Conservation (phyloP, 2,113 vertebrate species). For the Plecturocebus donacophilus region DNA sequence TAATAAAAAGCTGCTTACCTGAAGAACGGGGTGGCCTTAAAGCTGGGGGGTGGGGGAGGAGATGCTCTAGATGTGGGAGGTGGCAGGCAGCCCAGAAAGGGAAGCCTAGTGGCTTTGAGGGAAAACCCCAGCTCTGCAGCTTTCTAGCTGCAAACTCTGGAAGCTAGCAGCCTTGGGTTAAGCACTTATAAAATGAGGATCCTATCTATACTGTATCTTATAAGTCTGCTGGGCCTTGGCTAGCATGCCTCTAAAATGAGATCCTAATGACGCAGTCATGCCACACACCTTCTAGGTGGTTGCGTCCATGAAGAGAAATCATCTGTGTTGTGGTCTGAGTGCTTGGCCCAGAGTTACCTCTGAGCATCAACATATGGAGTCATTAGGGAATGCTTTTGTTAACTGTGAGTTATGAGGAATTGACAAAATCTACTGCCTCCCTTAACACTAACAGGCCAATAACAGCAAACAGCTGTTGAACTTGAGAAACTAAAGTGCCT, state of each 20-base stretch:
- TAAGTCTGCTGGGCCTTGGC: neutral
- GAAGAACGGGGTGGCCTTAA: neutral
- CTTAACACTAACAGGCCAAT: neutral
- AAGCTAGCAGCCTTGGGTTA: neutral
- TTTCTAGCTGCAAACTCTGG: neutral
- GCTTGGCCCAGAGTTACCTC: neutral
- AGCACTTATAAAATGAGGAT: neutral
- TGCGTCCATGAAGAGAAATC: accelerated
- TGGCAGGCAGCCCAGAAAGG: neutral
- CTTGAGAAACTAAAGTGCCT: neutral
- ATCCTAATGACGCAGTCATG: neutral
- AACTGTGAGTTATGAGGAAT: neutral
- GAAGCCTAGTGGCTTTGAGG: no score
- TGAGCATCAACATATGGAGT: neutral
- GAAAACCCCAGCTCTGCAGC: neutral
- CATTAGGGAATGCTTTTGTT: neutral
- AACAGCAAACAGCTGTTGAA: neutral
- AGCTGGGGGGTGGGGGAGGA: neutral
- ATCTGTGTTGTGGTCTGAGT: accelerated
- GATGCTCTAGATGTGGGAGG: no score
- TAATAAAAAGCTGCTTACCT: neutral
- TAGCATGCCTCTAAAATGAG: neutral
- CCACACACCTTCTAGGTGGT: neutral
- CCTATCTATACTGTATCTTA: neutral
- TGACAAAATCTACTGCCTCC: neutral